These are phyloP conservation scores for Meiosimyza platycephala DNA, from an alignment of 2,888 invertebrate genomes.

Conservation along the genomic window DNA sequence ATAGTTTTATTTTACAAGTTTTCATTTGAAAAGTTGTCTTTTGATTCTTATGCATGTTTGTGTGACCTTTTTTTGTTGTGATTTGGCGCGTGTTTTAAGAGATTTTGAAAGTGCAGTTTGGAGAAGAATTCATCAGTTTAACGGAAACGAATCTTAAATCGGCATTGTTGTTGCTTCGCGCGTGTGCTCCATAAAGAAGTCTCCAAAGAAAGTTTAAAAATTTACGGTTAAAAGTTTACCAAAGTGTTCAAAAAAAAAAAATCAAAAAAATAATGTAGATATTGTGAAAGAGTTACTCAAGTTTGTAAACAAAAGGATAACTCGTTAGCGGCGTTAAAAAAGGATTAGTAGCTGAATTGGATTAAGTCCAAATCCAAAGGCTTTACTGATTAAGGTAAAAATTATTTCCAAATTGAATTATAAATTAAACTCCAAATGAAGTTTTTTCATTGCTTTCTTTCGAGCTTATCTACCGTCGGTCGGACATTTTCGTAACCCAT, in stretches of 20 bases:
- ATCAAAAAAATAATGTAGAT: neutral
- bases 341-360: slow-evolving; percentile 26
- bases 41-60: too few relatives aligned
- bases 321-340: neutral
- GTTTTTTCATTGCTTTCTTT: too few relatives aligned
- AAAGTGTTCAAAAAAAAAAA: neutral
- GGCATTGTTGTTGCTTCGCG: neutral
- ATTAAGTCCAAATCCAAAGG: too few relatives aligned
- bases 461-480: too few relatives aligned
- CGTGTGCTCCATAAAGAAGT: neutral
- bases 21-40: too few relatives aligned
- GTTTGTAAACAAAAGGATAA: neutral
- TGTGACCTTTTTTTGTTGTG: neutral
- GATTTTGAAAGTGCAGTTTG: neutral
- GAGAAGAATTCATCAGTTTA: neutral
- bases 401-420: too few relatives aligned
- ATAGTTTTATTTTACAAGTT: too few relatives aligned
- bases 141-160: neutral
- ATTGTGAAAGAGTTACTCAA: neutral
- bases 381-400: too few relatives aligned
- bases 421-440: too few relatives aligned
- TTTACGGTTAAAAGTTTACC: neutral
- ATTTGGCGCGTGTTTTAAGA: slow-evolving; percentile 13
- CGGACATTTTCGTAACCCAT: too few relatives aligned
- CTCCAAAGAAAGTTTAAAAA: neutral